Conservation (phyloP, 2,797 vertebrate genomes). For the Kryptopterus vitreolus region DNA sequence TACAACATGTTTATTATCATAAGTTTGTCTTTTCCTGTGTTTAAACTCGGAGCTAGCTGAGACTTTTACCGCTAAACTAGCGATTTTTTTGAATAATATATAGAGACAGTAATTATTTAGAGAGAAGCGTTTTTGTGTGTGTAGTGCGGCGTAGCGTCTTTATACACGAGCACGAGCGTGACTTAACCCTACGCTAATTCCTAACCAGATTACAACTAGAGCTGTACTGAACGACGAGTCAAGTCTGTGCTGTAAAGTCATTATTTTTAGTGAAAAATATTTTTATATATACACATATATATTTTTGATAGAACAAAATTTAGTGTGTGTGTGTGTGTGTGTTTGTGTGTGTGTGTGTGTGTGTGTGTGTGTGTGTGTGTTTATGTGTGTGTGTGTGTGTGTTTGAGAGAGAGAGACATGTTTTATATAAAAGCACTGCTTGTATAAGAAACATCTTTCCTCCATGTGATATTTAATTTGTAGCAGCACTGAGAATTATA, state of each 20-base stretch:
- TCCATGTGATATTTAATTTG: background rate
- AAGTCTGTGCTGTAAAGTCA: background rate
- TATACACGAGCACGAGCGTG: background rate
- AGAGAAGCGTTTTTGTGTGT: background rate
- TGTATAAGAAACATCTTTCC: background rate
- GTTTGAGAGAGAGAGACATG: background rate
- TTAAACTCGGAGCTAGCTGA: background rate
- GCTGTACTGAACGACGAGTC: background rate
- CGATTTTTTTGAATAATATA: background rate
- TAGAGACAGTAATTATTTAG: background rate
- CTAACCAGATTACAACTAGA: background rate
- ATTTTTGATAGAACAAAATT: slow-evolving; percentile 54
- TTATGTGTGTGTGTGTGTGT: slow-evolving; percentile 55
- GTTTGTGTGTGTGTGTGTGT: background rate
- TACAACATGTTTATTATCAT: no score
- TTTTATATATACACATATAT: slow-evolving; percentile 15
- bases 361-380: slow-evolving; percentile 46
- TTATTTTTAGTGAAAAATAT: slow-evolving; percentile 7
- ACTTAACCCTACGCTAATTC: background rate
- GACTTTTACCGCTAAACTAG: background rate
- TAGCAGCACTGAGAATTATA: background rate
- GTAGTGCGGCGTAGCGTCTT: background rate
- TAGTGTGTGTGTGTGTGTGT: background rate
- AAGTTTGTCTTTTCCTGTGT: no score
- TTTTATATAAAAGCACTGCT: background rate